Conservation (phyloP, 2,888 invertebrate genomes). For the Cyclophora albipunctata region DNA sequence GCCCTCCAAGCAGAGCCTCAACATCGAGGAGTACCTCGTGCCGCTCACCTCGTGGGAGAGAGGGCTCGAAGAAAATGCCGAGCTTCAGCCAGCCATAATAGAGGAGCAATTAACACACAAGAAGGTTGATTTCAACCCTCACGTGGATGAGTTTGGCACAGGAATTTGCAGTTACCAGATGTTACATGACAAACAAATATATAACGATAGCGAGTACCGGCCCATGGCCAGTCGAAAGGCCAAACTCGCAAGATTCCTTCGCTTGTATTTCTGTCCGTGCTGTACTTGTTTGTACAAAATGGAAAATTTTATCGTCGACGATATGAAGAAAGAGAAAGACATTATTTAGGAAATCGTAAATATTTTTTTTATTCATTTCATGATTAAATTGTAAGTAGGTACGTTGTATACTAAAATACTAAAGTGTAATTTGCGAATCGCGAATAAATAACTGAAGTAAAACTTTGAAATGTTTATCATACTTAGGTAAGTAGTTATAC, state of each 20-base stretch:
- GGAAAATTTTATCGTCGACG: conserved; percentile 46
- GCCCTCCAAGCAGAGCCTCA: conserved; percentile 49
- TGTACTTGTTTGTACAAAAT: conserved; percentile 60
- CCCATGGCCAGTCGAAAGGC: conserved; percentile 40
- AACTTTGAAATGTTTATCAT: no score
- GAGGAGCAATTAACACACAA: conserved; percentile 16
- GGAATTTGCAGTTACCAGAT: conserved; percentile 24
- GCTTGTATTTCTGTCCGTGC: conserved; percentile 64
- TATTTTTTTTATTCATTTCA: no score
- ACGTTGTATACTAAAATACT: no score
- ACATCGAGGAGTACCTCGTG: conserved; percentile 66
- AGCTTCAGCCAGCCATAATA: conserved; percentile 4
- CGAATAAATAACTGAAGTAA: no score
- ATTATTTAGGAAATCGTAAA: no score
- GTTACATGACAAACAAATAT: conserved; percentile 18
- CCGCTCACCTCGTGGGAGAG: conserved; percentile 76
- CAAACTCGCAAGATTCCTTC: conserved; percentile 54
- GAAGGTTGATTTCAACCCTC: conserved; percentile 9
- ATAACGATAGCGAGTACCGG: conserved; percentile 31
- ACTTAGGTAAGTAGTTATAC: no score
- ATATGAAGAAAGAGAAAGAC: no score
- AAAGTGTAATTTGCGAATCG: no score
- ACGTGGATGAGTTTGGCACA: conserved; percentile 13
- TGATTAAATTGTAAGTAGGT: no score
- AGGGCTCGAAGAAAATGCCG: conserved; percentile 23